Percentiles rank a stretch among this genome's conserved stretches.
Conservation (phyloP, 2,797 vertebrate species). For the Fistularia tabacaria region DNA sequence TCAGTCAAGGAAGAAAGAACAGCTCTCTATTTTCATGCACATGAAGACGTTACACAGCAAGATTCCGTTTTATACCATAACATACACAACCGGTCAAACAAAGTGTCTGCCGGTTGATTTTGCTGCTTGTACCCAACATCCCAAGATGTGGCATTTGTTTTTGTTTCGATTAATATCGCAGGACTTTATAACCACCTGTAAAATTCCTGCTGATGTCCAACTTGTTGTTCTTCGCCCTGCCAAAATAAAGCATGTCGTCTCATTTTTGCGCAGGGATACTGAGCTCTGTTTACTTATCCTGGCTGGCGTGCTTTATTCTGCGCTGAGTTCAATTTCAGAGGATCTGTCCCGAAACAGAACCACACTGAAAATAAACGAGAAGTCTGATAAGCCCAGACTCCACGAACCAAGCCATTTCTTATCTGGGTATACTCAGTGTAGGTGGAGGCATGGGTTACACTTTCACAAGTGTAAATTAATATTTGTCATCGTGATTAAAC, state of each 20-base stretch:
- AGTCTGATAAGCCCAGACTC: not conserved
- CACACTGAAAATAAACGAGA: too few relatives aligned
- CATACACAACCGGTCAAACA: too few relatives aligned
- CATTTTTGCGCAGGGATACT: not conserved
- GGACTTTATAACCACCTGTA: constrained; percentile 36
- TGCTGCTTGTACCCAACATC: constrained; percentile 1
- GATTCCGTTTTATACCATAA: not conserved
- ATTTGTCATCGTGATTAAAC: too few relatives aligned
- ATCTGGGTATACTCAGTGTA: not conserved
- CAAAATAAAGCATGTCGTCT: constrained; percentile 11
- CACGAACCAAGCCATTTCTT: not conserved
- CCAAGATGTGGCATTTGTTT: too few relatives aligned
- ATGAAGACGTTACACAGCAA: constrained; percentile 13
- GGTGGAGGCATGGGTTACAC: not conserved
- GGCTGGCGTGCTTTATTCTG: not conserved
- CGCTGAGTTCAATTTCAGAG: too few relatives aligned
- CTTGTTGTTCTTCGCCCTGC: constrained; percentile 3
- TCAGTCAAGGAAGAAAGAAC: constrained; percentile 7
- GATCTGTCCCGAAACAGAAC: too few relatives aligned
- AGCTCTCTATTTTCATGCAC: constrained; percentile 5
- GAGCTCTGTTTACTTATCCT: not conserved
- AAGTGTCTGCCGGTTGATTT: not conserved
- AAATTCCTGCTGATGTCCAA: constrained; percentile 40
- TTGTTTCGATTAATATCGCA: not conserved
- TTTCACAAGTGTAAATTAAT: too few relatives aligned